phyloP scores from a whole-genome alignment of 2,797 vertebrate species.

The Ambastaia sidthimunki region DNA sequence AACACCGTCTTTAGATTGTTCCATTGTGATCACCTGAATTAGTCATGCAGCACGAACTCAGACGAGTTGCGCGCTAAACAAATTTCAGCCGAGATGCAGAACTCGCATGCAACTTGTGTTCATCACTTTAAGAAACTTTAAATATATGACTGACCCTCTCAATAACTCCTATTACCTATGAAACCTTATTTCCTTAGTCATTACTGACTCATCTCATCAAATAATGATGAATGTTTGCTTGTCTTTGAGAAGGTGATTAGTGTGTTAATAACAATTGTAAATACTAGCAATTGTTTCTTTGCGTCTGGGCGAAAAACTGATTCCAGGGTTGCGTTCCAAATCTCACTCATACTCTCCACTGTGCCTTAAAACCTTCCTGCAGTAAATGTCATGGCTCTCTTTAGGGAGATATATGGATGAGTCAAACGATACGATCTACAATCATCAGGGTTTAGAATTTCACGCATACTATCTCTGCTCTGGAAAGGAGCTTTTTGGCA shows the following conservation, averaged over 20 bases:
- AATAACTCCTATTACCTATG: slow-evolving; percentile 1
- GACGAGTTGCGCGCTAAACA: neutral
- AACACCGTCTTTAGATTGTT: neutral
- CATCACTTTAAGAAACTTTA: neutral
- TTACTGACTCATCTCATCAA: neutral
- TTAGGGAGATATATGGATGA: slow-evolving; percentile 69
- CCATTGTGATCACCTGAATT: neutral
- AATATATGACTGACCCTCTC: neutral
- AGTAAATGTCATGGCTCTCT: slow-evolving; percentile 72
- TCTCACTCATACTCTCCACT: slow-evolving; percentile 65
- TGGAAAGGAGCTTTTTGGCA: slow-evolving; percentile 29
- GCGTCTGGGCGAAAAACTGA: slow-evolving; percentile 31
- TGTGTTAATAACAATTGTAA: neutral
- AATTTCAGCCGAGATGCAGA: neutral
- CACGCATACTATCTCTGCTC: slow-evolving; percentile 55
- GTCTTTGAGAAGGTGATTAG: neutral
- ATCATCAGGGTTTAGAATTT: slow-evolving; percentile 59
- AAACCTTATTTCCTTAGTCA: slow-evolving; percentile 19
- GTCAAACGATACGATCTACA: slow-evolving; percentile 71
- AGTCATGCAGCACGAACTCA: neutral
- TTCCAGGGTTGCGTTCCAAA: slow-evolving; percentile 65
- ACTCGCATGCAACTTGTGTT: neutral
- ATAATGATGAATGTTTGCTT: neutral
- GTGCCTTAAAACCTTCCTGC: slow-evolving; percentile 78
- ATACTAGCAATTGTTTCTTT: neutral